Percentiles rank a stretch among this genome's conserved stretches.
These are phyloP conservation scores for Propsilocerus akamusi DNA, from an alignment of 1,140 invertebrate genomes.

Conservation along the genomic window DNA sequence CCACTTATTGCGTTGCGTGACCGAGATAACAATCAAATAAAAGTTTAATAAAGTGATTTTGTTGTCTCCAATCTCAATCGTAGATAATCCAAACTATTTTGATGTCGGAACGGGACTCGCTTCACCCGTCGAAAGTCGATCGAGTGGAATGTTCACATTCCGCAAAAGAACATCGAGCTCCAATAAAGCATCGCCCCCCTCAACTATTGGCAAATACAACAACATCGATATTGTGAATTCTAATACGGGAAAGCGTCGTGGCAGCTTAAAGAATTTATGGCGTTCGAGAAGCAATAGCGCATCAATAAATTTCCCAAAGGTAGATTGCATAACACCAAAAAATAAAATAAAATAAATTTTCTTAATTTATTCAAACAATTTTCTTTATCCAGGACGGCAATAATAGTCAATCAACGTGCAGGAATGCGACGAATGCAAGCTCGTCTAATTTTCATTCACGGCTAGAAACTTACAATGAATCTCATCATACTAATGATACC, in stretches of 20 bases:
- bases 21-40: too few species aligned
- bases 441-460: background rate
- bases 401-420: background rate
- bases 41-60: too few species aligned
- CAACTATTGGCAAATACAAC: background rate
- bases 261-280: background rate
- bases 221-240: background rate
- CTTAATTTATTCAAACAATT: background rate
- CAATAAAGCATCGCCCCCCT: background rate
- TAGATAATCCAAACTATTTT: constrained; percentile 2
- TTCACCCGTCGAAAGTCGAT: background rate
- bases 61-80: too few species aligned
- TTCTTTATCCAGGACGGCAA: background rate
- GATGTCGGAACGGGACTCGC: background rate
- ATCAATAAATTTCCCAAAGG: background rate
- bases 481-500: background rate
- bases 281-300: background rate
- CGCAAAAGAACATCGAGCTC: background rate
- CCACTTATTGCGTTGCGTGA: too few species aligned
- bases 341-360: background rate
- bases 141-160: background rate
- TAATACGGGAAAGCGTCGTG: background rate
- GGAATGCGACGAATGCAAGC: background rate
- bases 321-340: background rate
- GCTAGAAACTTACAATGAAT: background rate